Evolutionary conservation across 1,140 invertebrate genomes (phyloP), one percentile per base, ranked within the genome.

Genomic region (Lepidotrigona ventralis): DNA sequence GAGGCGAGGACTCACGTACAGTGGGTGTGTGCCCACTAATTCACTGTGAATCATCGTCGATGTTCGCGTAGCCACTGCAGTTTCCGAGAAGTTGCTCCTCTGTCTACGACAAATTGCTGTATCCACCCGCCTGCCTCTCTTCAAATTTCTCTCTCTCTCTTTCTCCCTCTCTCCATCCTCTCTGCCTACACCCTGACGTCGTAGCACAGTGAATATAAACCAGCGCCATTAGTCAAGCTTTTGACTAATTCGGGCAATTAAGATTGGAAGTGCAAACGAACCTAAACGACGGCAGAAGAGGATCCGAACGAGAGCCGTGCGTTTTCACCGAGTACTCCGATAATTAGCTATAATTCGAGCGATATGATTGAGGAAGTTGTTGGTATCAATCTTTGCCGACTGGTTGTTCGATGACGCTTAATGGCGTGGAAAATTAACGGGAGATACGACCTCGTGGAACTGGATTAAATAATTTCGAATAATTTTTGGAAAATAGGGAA

Each of bases 181-280:
- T 79, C 69, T 68, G 56, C 26, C 69, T 39, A 74, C 63, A 81
- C 53, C 2, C 54, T 39, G 17, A 58, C 71, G 70, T 53, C 71
- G 70, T 53, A 58, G 53, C 79, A 29, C 79, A 83, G 79, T 80
- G 68, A 75, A 85, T 70, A 75, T 87, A 80, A 88, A 81, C 81
- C 87, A 60, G 74, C 85, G 60, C 68, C 84, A 91, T 91, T 90
- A 90, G 86, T 91, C 87, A 90, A 74, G 82, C 85, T 78, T 78
- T 82, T 85, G 85, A 90, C 87, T 90, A 91, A 90, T 90, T 90
- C 81, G 78, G 73, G 85, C 85, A 90, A 90, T 91, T 90, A 90
- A 90, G 85, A 87, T 81, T 69, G 82, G 68, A 51, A 51, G 29
- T 26, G 71, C 29, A 72, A 72, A 54, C 29, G 15, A 39, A 64